These are phyloP conservation scores for Lepidostoma basale DNA, from an alignment of 1,140 invertebrate species.

Conservation along the genomic window DNA sequence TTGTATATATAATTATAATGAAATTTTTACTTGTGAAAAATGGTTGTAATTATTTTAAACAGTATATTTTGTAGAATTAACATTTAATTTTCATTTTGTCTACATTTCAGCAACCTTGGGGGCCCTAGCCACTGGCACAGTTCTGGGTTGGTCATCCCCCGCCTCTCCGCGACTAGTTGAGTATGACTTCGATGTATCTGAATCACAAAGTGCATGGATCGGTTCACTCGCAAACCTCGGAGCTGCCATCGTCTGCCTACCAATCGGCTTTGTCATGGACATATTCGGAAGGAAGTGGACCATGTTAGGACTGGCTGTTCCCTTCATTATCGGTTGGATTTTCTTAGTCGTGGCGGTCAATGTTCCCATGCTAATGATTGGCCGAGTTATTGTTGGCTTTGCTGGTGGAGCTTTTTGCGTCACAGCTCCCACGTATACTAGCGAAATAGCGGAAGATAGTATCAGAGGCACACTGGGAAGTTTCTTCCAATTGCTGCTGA, in stretches of 20 bases:
- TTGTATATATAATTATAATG: not conserved
- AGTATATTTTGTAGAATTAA: not conserved
- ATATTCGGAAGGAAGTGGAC: slow-evolving; percentile 75
- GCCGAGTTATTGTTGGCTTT: slow-evolving; percentile 76
- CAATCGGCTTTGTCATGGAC: slow-evolving; percentile 77
- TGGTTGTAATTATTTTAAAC: not conserved
- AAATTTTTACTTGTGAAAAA: not conserved
- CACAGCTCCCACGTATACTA: slow-evolving; percentile 79
- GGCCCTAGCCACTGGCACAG: slow-evolving; percentile 63
- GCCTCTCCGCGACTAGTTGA: slow-evolving; percentile 62
- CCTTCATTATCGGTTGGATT: slow-evolving; percentile 78
- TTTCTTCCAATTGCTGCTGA: slow-evolving; percentile 79
- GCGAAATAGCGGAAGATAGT: slow-evolving; percentile 79
- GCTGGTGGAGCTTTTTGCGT: slow-evolving; percentile 77
- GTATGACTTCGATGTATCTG: slow-evolving; percentile 62
- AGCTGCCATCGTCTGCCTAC: slow-evolving; percentile 72
- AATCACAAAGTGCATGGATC: slow-evolving; percentile 71
- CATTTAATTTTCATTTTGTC: not conserved
- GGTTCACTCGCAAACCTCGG: slow-evolving; percentile 74
- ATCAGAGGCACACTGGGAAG: slow-evolving; percentile 81
- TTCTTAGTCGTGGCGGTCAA: slow-evolving; percentile 73
- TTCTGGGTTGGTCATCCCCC: slow-evolving; percentile 79
- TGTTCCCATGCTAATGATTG: slow-evolving; percentile 71
- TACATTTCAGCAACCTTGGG: slow-evolving; percentile 62
- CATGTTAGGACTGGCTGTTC: slow-evolving; percentile 72